These are phyloP conservation scores for Drosophila prosaltans DNA, from an alignment of 1,140 invertebrate species.

Conservation along the genomic window DNA sequence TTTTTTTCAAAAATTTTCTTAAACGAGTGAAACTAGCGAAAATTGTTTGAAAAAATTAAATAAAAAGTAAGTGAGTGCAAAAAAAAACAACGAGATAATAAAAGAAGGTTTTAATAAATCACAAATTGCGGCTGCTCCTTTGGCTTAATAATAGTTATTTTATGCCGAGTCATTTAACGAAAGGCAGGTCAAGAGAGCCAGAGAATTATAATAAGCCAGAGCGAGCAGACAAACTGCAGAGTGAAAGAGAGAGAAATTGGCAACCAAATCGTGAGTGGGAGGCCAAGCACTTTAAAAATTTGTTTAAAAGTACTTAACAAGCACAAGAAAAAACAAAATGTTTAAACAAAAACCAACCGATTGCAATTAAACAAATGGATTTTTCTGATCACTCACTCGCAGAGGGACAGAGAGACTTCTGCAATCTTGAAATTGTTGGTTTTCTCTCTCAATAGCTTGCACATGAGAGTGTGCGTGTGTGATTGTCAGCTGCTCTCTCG, in stretches of 20 bases:
- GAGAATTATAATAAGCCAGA: constrained; percentile 16
- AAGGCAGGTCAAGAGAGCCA: constrained; percentile 64
- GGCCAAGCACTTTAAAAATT: constrained; percentile 37
- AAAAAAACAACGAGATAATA: constrained; percentile 52
- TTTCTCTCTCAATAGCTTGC: constrained; percentile 12
- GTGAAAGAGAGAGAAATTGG: constrained; percentile 12
- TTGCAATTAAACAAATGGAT: constrained; percentile 2
- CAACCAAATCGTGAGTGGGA: constrained; percentile 21
- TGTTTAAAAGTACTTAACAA: constrained; percentile 45
- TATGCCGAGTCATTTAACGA: constrained; percentile 64
- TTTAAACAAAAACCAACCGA: constrained; percentile 10
- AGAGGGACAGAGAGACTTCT: constrained; percentile 18
- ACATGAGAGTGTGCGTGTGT: constrained; percentile 31
- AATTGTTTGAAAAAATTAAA: constrained; percentile 69
- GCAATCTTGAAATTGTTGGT: constrained; percentile 67
- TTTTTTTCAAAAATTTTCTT: constrained; percentile 38
- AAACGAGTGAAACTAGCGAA: constrained; percentile 77
- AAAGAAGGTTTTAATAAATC: constrained; percentile 40
- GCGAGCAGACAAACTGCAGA: constrained; percentile 3
- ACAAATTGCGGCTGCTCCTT: constrained; percentile 51
- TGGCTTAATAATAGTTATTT: constrained; percentile 51
- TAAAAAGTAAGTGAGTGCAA: constrained; percentile 45
- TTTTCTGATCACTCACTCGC: constrained; percentile 36
- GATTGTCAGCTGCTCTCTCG: constrained; percentile 25
- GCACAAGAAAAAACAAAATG: background rate